Conservation (phyloP, 2,113 vertebrate species). For the Synchiropus splendidus region DNA sequence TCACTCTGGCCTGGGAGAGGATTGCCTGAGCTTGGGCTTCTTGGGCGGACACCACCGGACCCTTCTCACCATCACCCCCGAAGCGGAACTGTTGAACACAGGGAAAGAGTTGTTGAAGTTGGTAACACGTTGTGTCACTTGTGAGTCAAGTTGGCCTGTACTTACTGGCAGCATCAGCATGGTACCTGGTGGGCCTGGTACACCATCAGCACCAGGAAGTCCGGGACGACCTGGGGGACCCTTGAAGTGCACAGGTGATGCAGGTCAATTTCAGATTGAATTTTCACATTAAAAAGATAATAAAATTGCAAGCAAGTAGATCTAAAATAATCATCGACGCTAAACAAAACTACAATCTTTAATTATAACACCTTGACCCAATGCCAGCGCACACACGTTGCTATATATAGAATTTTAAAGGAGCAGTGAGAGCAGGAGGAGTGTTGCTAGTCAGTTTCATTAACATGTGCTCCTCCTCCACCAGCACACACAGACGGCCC, state of each 20-base stretch:
- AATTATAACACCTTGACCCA: no score
- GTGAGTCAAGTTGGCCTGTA: constrained; percentile 2
- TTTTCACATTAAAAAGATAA: neutral
- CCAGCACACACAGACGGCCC: constrained; percentile 10
- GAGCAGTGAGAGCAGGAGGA: constrained; percentile 3
- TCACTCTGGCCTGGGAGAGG: constrained; percentile 93
- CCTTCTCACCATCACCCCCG: constrained; percentile 87
- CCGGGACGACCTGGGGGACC: constrained; percentile 87
- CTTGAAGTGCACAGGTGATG: constrained; percentile 46
- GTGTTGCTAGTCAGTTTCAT: constrained; percentile 16
- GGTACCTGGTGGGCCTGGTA: constrained; percentile 91
- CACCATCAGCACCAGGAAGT: constrained; percentile 88
- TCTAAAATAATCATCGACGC: neutral
- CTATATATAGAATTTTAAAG: constrained; percentile 12
- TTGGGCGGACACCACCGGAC: constrained; percentile 86
- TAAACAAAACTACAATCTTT: neutral
- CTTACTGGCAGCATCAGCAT: constrained; percentile 96
- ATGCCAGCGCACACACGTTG: neutral
- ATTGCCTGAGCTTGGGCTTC: constrained; percentile 97
- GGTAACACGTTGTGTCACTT: neutral
- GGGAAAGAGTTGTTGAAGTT: neutral
- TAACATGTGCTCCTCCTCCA: constrained; percentile 12
- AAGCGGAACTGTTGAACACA: constrained; percentile 80
- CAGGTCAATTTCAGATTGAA: neutral
- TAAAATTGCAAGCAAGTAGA: neutral